Evolutionary conservation across 2,113 vertebrate genomes (phyloP).

Genomic region (Delphinapterus leucas): DNA sequence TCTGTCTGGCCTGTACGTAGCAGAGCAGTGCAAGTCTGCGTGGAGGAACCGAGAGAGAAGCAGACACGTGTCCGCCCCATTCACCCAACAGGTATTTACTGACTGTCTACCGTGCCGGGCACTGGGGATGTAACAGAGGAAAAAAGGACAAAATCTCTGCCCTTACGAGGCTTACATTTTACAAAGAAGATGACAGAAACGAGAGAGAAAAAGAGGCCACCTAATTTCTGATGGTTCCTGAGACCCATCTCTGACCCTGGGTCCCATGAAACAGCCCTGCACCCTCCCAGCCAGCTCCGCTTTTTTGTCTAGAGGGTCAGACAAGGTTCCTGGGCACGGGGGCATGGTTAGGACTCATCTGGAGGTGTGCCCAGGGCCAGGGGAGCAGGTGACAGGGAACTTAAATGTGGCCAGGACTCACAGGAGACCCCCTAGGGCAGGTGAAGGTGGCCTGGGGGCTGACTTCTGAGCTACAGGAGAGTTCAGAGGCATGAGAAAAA

Average conservation of each 20-base stretch:
- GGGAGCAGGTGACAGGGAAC: neutral
- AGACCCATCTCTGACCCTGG: neutral
- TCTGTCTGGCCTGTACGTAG: neutral
- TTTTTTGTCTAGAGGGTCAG: neutral
- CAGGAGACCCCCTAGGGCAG: neutral
- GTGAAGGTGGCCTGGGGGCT: neutral
- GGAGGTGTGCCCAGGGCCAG: neutral
- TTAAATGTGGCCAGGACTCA: neutral
- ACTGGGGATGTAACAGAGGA: neutral
- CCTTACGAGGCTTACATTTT: neutral
- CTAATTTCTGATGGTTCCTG: neutral
- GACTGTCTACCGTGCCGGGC: neutral
- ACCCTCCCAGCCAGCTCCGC: neutral
- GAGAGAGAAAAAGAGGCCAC: too few relatives aligned
- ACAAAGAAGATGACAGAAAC: neutral
- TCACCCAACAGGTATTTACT: fast-evolving
- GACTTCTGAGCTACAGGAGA: neutral
- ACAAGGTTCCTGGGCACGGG: neutral
- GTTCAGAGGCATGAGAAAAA: neutral
- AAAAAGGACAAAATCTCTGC: too few relatives aligned
- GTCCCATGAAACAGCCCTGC: neutral
- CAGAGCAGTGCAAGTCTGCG: too few relatives aligned
- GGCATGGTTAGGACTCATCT: too few relatives aligned
- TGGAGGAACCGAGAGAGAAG: neutral
- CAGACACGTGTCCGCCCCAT: fast-evolving